Conservation (phyloP, 2,888 invertebrate genomes). For the Archips crataeganus region DNA sequence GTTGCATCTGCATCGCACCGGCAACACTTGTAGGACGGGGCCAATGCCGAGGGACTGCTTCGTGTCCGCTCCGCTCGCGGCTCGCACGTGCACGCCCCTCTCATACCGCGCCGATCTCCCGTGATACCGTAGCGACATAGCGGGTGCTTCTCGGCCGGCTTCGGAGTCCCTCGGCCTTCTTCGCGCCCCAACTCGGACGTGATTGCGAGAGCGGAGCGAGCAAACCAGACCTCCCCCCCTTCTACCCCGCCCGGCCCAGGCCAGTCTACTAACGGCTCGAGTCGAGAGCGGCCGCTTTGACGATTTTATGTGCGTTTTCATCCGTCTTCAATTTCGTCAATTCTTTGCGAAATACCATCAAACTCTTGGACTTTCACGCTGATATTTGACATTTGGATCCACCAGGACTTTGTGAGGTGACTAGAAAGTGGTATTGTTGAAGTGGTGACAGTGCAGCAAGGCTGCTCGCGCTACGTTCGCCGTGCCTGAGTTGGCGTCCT, state of each 20-base stretch:
- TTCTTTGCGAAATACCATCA: constrained; percentile 59
- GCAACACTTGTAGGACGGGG: constrained; percentile 37
- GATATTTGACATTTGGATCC: constrained; percentile 58
- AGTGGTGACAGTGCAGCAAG: constrained; percentile 75
- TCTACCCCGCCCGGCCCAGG: constrained; percentile 65
- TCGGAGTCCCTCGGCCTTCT: constrained; percentile 67
- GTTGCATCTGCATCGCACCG: constrained; percentile 31
- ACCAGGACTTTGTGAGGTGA: constrained; percentile 58
- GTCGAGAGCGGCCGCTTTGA: constrained; percentile 56
- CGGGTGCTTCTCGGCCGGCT: constrained; percentile 61
- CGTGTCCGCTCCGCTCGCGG: constrained; percentile 40
- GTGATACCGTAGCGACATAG: constrained; percentile 57
- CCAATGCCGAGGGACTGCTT: constrained; percentile 41
- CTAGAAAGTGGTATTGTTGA: constrained; percentile 64
- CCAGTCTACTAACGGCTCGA: constrained; percentile 72
- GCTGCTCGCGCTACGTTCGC: constrained; percentile 71
- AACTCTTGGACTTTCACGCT: constrained; percentile 57
- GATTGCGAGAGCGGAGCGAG: constrained; percentile 64
- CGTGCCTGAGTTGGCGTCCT: constrained; percentile 78
- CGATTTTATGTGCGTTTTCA: constrained; percentile 54
- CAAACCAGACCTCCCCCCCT: constrained; percentile 59
- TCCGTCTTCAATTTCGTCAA: constrained; percentile 79
- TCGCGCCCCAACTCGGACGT: constrained; percentile 67
- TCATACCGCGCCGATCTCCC: constrained; percentile 51
- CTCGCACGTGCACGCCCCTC: constrained; percentile 47